Evolutionary conservation across 2,113 vertebrate genomes (phyloP).

Genomic region (Trogon melanurus): DNA sequence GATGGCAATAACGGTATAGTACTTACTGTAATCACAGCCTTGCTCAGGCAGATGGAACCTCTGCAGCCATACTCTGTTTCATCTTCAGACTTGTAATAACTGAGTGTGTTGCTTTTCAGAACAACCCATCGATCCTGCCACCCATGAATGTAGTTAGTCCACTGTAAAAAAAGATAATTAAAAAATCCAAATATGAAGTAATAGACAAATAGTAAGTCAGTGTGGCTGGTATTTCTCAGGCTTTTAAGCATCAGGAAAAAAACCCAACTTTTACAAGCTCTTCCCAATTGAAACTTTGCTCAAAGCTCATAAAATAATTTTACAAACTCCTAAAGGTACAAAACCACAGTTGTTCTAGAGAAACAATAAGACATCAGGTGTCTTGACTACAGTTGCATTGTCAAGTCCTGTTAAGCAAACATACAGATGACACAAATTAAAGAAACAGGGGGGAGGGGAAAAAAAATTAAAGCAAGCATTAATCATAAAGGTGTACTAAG

Average conservation of each 20-base stretch:
- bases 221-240: not conserved
- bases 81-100: constrained; percentile 97
- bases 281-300: not conserved
- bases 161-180: constrained; percentile 72
- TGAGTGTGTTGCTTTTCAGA: constrained; percentile 92
- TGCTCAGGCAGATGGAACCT: constrained; percentile 95
- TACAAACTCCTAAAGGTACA: not conserved
- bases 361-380: not conserved
- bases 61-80: constrained; percentile 96
- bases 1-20: not conserved
- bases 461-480: not conserved
- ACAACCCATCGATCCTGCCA: constrained; percentile 99
- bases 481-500: not conserved
- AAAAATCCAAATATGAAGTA: not conserved
- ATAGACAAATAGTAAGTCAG: not conserved
- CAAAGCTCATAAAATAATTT: not conserved
- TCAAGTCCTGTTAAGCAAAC: not conserved
- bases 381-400: not conserved
- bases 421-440: not conserved
- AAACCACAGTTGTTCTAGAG: not conserved
- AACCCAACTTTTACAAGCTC: not conserved
- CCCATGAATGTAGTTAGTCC: constrained; percentile 99
- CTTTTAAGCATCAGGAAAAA: not conserved
- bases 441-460: too few species aligned
- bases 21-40: constrained; percentile 95